phyloP scores from a whole-genome alignment of 2,113 vertebrate species.

The Neogale vison region DNA sequence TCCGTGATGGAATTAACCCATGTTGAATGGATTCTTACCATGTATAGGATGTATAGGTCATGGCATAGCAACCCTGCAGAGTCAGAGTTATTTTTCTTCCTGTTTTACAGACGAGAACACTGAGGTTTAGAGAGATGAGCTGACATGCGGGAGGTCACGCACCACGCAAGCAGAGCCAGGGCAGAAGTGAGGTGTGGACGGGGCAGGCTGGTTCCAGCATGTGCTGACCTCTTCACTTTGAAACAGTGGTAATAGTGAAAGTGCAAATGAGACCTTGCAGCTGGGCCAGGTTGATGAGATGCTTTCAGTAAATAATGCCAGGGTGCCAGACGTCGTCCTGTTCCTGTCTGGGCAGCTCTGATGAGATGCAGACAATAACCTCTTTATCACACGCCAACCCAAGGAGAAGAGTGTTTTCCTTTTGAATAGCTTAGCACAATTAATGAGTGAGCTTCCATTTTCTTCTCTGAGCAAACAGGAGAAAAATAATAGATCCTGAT shows the following conservation, averaged over 20 bases:
- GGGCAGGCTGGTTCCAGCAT: neutral
- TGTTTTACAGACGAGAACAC: slow-evolving; percentile 14
- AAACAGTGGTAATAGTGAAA: neutral
- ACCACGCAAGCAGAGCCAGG: fast-evolving
- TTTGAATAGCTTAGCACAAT: neutral
- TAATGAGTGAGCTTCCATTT: neutral
- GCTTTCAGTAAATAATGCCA: neutral
- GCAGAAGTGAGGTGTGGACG: neutral
- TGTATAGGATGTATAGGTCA: neutral
- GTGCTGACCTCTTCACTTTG: neutral
- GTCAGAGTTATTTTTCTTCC: neutral
- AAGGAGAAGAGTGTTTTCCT: neutral
- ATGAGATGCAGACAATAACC: neutral
- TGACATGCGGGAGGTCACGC: neutral
- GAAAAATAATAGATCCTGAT: neutral
- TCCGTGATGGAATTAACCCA: neutral
- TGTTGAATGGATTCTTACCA: neutral
- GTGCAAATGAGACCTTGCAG: neutral
- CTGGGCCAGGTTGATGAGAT: neutral
- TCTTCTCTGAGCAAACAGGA: neutral
- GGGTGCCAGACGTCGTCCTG: fast-evolving
- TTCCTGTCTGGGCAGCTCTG: neutral
- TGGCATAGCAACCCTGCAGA: neutral
- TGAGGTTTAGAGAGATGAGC: neutral
- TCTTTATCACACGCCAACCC: neutral